Evolutionary conservation across 2,797 vertebrate species (phyloP).

Genomic region (Mastacembelus armatus): DNA sequence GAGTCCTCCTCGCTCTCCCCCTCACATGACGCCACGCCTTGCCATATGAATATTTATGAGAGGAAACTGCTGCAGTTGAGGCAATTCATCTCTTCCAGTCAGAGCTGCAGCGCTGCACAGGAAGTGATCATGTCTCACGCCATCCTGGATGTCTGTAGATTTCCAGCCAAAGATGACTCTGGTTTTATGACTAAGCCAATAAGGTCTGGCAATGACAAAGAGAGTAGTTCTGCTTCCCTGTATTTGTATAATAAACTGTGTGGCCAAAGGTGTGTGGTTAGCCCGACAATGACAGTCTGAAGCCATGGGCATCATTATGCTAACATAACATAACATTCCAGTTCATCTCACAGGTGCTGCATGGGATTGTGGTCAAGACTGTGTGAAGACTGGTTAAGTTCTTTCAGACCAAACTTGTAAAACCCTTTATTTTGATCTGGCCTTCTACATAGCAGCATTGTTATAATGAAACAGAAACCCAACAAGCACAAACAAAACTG

Average conservation of each 20-base stretch:
- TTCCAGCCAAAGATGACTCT: slow-evolving; percentile 31
- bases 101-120: slow-evolving; percentile 33
- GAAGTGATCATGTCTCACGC: slow-evolving; percentile 24
- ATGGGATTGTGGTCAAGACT: no score
- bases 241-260: neutral
- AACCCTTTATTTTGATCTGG: no score
- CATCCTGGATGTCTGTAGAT: slow-evolving; percentile 27
- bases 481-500: no score
- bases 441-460: no score
- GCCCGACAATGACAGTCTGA: neutral
- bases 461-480: no score
- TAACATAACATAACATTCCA: no score
- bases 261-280: neutral
- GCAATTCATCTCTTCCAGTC: slow-evolving; percentile 50
- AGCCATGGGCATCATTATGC: no score
- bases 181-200: no score
- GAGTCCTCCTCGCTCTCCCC: slow-evolving; percentile 8
- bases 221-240: neutral
- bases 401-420: no score
- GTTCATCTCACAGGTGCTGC: no score
- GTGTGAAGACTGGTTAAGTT: no score
- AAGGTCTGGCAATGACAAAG: no score
- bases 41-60: slow-evolving; percentile 68
- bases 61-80: slow-evolving; percentile 63
- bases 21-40: slow-evolving; percentile 41